Conservation (phyloP, 2,113 vertebrate species). For the Oncorhynchus nerka region DNA sequence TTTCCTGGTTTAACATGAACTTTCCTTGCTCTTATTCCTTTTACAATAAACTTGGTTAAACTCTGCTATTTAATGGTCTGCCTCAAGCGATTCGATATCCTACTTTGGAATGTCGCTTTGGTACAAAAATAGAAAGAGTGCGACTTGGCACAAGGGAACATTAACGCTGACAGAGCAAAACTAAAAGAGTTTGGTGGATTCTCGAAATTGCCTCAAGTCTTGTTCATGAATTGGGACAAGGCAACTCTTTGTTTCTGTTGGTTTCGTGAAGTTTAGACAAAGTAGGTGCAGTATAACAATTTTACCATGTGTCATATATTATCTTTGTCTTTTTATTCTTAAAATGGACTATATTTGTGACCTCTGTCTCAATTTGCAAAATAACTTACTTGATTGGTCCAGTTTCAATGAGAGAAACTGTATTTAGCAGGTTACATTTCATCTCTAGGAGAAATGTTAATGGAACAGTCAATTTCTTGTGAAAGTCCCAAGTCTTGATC, state of each 20-base stretch:
- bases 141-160: neutral
- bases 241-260: neutral
- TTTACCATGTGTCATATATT: neutral
- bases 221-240: constrained; percentile 6
- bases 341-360: too few relatives aligned
- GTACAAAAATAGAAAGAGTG: neutral
- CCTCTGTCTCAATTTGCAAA: too few relatives aligned
- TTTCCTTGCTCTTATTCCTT: constrained; percentile 21
- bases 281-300: neutral
- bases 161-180: constrained; percentile 5
- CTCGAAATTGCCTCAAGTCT: neutral
- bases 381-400: too few relatives aligned
- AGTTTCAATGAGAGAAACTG: too few relatives aligned
- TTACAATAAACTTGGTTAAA: constrained; percentile 10
- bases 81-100: constrained; percentile 23
- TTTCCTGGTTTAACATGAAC: constrained; percentile 26
- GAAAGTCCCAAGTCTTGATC: too few relatives aligned
- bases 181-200: constrained; percentile 3
- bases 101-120: constrained; percentile 26
- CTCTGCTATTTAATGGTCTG: constrained; percentile 23
- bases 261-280: neutral
- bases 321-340: neutral
- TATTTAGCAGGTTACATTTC: too few relatives aligned
- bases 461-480: too few relatives aligned
- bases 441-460: too few relatives aligned